Conservation (phyloP, 2,888 invertebrate species). For the Phengaris arion region DNA sequence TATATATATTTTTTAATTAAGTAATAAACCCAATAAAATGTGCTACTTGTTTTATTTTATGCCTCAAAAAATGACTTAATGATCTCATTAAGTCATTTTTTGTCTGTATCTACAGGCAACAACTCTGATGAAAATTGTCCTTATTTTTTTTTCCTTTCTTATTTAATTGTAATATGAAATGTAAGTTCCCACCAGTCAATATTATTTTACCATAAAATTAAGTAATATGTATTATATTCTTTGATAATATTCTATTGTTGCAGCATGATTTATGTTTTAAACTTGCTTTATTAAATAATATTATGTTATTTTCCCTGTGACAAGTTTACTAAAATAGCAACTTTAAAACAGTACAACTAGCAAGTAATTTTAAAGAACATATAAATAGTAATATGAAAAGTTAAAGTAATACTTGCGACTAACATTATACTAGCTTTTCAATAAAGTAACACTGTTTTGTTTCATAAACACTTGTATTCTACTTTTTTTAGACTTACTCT, state of each 20-base stretch:
- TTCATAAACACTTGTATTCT: background rate
- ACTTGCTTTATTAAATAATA: background rate
- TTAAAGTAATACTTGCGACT: background rate
- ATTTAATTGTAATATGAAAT: too few relatives aligned
- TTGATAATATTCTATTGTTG: background rate
- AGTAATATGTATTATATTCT: too few relatives aligned
- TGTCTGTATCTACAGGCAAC: too few relatives aligned
- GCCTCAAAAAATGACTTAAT: background rate
- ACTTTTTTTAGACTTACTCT: conserved; percentile 44
- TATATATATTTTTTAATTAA: background rate
- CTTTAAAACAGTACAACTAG: background rate
- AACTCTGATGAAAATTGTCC: too few relatives aligned
- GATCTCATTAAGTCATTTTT: too few relatives aligned
- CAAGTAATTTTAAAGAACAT: background rate
- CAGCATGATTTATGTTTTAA: background rate
- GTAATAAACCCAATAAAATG: background rate
- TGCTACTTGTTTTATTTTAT: background rate
- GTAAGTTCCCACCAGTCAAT: too few relatives aligned
- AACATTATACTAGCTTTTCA: background rate
- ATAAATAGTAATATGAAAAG: background rate
- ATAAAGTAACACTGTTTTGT: background rate
- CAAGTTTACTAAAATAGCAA: background rate
- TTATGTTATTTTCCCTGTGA: background rate
- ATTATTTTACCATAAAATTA: too few relatives aligned
- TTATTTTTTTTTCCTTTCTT: too few relatives aligned